Base-by-base conservation (phyloP, 2,113 vertebrate species). In the Indri indri region DNA sequence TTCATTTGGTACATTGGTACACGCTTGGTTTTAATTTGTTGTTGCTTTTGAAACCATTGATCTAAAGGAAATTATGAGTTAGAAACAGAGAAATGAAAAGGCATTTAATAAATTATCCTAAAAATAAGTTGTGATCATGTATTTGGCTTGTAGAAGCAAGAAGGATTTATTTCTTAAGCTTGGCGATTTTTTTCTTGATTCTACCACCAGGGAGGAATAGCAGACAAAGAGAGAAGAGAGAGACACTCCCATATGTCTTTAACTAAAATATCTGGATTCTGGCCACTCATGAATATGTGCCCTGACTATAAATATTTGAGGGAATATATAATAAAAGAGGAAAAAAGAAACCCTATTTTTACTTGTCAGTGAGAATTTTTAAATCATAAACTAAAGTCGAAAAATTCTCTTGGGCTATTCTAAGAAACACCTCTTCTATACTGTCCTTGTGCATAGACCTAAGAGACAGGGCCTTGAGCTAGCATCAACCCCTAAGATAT, bases 11-110 rank as follows among this genome's bases (percentile, higher is more conserved):
- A n/a, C 66, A 13, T 14, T 91, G 57, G 16, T 85, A 81, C 17
- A 77, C 22, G 42, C 76, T 95, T 85, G 63, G 17, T 54, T 95
- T 79, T 90, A 8, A 71, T 59, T 81, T 88, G 27, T 94, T 95
- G 54, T 77, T 94, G 16, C 14, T 90, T 92, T 94, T 86, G 50
- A 93, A 96, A 84, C 22, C 25, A 77, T 42, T 80, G 18, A 85
- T 54, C 66, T 85, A 71, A 85, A 88, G 47, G 32, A 95, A 95
- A 90, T 93, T 45, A 66, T 32, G 52, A 86, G 40, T 88, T 73
- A 88, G 59, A 94, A 88, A 90, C 13, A 92, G 32, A 57, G 20
- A 9, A 77, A 37, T 40, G 2, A 70, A 73, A 30, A 61, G 27
- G 32, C 12, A 63, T 70, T 27, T 91, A 79, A 68, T 94, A 73